phyloP scores from a whole-genome alignment of 2,888 invertebrate genomes.

The Apotomis betuletana region DNA sequence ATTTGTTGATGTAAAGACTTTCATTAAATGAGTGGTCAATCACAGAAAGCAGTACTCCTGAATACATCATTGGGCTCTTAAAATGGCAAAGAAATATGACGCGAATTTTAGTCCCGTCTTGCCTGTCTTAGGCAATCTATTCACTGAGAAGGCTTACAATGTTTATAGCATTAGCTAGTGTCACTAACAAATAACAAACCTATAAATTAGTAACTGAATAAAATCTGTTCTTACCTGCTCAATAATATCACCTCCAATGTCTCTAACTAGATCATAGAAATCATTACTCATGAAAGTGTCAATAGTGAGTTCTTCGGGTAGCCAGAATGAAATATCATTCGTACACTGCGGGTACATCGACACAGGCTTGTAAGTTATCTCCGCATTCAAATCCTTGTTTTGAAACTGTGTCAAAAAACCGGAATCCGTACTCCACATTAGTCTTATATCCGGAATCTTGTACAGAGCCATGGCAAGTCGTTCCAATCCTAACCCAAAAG shows the following conservation, averaged over 20 bases:
- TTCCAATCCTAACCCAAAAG: constrained; percentile 98
- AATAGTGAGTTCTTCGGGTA: constrained; percentile 85
- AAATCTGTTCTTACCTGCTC: constrained; percentile 87
- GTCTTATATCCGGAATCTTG: constrained; percentile 96
- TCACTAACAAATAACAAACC: too few species aligned
- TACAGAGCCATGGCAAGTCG: constrained; percentile 98
- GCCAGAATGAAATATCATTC: constrained; percentile 98
- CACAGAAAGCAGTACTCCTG: too few species aligned
- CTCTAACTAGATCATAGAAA: constrained; percentile 96
- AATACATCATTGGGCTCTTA: too few species aligned
- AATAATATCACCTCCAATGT: constrained; percentile 94
- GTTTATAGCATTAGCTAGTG: too few species aligned
- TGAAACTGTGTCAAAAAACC: constrained; percentile 96
- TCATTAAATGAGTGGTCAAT: too few species aligned
- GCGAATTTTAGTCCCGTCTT: too few species aligned
- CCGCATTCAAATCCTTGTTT: constrained; percentile 86
- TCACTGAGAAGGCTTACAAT: too few species aligned
- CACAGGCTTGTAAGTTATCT: constrained; percentile 90
- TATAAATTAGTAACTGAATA: too few species aligned
- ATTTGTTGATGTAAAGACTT: too few species aligned
- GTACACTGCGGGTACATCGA: constrained; percentile 93
- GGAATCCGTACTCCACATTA: constrained; percentile 97
- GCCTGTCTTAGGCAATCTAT: too few species aligned
- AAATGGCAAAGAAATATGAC: too few species aligned
- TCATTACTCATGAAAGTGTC: constrained; percentile 90